phyloP scores from a whole-genome alignment of 2,797 vertebrate genomes.

The Xyrichtys novacula region DNA sequence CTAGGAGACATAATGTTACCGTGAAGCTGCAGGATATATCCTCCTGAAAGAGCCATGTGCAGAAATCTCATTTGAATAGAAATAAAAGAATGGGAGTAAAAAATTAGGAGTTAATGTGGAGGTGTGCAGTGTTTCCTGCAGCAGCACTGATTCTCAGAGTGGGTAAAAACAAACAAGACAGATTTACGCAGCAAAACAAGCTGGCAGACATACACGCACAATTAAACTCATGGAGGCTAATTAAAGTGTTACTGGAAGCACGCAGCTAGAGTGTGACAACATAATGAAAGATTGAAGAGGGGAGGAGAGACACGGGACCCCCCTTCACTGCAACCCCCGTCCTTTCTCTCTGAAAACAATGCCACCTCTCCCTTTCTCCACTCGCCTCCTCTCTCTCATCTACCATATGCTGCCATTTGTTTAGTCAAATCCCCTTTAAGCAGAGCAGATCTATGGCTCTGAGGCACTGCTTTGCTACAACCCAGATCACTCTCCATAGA shows the following conservation, averaged over 20 bases:
- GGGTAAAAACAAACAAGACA: slow-evolving; percentile 70
- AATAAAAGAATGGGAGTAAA: slow-evolving; percentile 12
- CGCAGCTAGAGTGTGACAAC: slow-evolving; percentile 85
- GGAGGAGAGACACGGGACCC: slow-evolving; percentile 75
- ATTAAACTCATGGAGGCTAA: slow-evolving; percentile 84
- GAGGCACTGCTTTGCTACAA: slow-evolving; percentile 63
- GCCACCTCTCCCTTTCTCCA: slow-evolving; percentile 75
- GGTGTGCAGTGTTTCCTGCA: slow-evolving; percentile 33
- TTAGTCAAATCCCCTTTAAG: slow-evolving; percentile 86
- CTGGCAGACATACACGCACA: slow-evolving; percentile 72
- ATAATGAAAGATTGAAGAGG: slow-evolving; percentile 87
- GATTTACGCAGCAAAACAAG: slow-evolving; percentile 75
- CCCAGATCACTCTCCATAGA: slow-evolving; percentile 66
- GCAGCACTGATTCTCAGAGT: slow-evolving; percentile 38
- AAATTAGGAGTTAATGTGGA: slow-evolving; percentile 9
- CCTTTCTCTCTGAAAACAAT: slow-evolving; percentile 83
- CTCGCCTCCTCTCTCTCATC: slow-evolving; percentile 79
- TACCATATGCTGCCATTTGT: slow-evolving; percentile 90
- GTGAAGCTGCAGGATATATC: slow-evolving; percentile 12
- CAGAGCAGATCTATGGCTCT: slow-evolving; percentile 75
- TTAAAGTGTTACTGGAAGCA: slow-evolving; percentile 84
- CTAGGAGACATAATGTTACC: background rate
- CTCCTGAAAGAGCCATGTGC: background rate
- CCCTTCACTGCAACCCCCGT: slow-evolving; percentile 45
- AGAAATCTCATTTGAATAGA: background rate